Percentiles rank a stretch among this genome's conserved stretches.
Evolutionary conservation across 2,113 vertebrate genomes (phyloP).

Genomic region (rat (Rattus norvegicus)): GRCr8 NC_086033.1:22970501-22971000

Average conservation of each 20-base stretch:
- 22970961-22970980: background rate
- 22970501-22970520: background rate
- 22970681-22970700: background rate
- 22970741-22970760: background rate
- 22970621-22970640: background rate
- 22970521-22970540: background rate
- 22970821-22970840: conserved; percentile 16
- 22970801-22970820: conserved; percentile 1
- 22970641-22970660: background rate
- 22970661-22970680: background rate
- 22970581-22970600: background rate
- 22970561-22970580: background rate
- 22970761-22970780: background rate
- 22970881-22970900: background rate
- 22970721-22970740: background rate
- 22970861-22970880: conserved; percentile 32
- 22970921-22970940: background rate
- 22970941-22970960: background rate
- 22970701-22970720: background rate
- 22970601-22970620: background rate
- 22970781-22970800: background rate
- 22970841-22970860: conserved; percentile 10
- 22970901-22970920: conserved; percentile 26
- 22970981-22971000: background rate
- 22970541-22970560: too few species aligned